Conservation (phyloP, 1,140 invertebrate genomes). For the Ips typographus region DNA sequence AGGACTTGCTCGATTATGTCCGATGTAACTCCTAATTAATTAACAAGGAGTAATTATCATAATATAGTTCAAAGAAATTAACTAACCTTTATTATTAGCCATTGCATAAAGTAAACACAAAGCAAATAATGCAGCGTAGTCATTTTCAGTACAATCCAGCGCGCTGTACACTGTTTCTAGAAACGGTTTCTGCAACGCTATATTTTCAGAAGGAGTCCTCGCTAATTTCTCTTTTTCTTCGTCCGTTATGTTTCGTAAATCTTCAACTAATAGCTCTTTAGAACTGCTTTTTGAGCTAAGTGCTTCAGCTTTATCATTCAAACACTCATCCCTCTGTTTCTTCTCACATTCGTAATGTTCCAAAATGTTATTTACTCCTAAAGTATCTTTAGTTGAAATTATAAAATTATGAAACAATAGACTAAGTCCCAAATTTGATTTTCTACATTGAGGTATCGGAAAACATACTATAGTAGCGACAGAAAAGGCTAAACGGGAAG, state of each 20-base stretch:
- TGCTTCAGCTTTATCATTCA: slow-evolving; percentile 40
- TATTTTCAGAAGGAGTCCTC: slow-evolving; percentile 53
- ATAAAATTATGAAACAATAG: too few species aligned
- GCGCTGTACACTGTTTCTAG: slow-evolving; percentile 85
- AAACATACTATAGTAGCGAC: too few species aligned
- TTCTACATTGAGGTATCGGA: too few species aligned
- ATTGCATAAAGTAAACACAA: slow-evolving; percentile 92
- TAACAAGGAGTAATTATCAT: slow-evolving; percentile 2
- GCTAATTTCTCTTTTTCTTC: slow-evolving; percentile 83
- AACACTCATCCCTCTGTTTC: slow-evolving; percentile 33
- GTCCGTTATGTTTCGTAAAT: slow-evolving; percentile 78
- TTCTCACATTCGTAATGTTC: slow-evolving; percentile 51
- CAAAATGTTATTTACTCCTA: slow-evolving; percentile 54
- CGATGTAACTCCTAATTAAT: slow-evolving; percentile 67
- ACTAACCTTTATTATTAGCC: slow-evolving; percentile 87
- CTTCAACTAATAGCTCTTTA: slow-evolving; percentile 44
- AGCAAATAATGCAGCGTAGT: slow-evolving; percentile 90
- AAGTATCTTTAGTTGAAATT: not conserved
- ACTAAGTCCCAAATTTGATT: too few species aligned
- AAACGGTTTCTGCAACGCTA: slow-evolving; percentile 73
- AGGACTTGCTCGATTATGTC: slow-evolving; percentile 72
- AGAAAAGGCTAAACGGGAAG: too few species aligned
- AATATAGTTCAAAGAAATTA: slow-evolving; percentile 20
- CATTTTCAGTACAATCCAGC: slow-evolving; percentile 85
- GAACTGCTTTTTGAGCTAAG: slow-evolving; percentile 36